Evolutionary conservation across 2,797 vertebrate genomes (phyloP).

Genomic region (Amphiprion clarkii): DNA sequence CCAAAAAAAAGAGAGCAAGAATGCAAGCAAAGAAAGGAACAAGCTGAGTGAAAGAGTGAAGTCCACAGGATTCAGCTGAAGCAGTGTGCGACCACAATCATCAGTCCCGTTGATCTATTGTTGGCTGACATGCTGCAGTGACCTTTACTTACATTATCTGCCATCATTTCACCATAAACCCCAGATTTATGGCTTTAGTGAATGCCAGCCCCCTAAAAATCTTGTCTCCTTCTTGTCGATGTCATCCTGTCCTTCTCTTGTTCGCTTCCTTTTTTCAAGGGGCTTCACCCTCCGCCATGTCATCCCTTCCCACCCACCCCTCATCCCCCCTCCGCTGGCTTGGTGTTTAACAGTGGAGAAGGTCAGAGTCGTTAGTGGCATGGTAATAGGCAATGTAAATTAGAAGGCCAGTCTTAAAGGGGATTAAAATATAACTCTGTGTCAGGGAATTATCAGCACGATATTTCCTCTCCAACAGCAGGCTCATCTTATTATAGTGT

Average conservation of each 20-base stretch:
- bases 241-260: constrained; percentile 61
- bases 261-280: constrained; percentile 27
- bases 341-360: constrained; percentile 72
- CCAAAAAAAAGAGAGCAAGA: constrained; percentile 5
- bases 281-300: constrained; percentile 10
- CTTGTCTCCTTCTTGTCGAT: constrained; percentile 63
- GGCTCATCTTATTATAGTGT: too few relatives aligned
- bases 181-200: constrained; percentile 78
- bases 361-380: constrained; percentile 79
- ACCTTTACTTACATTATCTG: constrained; percentile 83
- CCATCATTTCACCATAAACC: constrained; percentile 82
- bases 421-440: constrained; percentile 60
- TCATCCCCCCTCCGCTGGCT: constrained; percentile 27
- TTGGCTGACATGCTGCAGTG: constrained; percentile 72
- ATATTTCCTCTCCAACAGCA: constrained; percentile 34
- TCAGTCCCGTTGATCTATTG: constrained; percentile 75
- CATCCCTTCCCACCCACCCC: constrained; percentile 13
- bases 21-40: constrained; percentile 11
- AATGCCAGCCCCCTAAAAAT: constrained; percentile 80
- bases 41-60: constrained; percentile 34
- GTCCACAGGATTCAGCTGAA: constrained; percentile 35
- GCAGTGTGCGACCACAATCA: constrained; percentile 63
- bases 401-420: constrained; percentile 63
- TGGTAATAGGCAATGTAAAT: constrained; percentile 75
- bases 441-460: constrained; percentile 28